A percentile compares a stretch with the other conserved stretches of the same genome.
These are phyloP conservation scores for Enteromius viviparus DNA, from an alignment of 2,797 vertebrate species.

Conservation along the genomic window DNA sequence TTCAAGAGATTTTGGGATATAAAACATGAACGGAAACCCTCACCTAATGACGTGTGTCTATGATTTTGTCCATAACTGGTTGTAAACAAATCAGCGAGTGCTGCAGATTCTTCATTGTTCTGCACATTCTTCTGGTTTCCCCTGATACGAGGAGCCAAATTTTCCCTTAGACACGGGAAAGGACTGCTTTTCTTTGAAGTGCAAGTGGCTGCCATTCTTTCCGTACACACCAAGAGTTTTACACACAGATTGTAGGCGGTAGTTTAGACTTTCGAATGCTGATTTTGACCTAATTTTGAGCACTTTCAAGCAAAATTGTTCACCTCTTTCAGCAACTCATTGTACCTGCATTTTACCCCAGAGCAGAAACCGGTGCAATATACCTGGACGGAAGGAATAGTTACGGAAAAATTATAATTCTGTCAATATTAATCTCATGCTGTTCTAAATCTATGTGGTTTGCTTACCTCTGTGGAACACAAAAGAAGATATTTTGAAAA, in stretches of 20 bases:
- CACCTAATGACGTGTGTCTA: slow-evolving; percentile 36
- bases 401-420: background rate
- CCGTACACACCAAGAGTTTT: slow-evolving; percentile 68
- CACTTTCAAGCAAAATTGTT: background rate
- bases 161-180: slow-evolving; percentile 66
- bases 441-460: background rate
- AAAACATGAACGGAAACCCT: slow-evolving; percentile 5
- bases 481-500: background rate
- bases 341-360: background rate
- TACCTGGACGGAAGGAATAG: background rate
- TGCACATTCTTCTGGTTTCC: slow-evolving; percentile 71
- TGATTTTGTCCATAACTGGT: slow-evolving; percentile 60
- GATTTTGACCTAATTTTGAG: slow-evolving; percentile 52
- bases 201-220: slow-evolving; percentile 68
- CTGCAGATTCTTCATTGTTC: slow-evolving; percentile 68
- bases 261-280: slow-evolving; percentile 31
- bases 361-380: background rate
- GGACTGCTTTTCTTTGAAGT: slow-evolving; percentile 72
- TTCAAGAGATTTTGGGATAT: background rate
- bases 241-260: slow-evolving; percentile 7
- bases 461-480: background rate
- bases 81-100: slow-evolving; percentile 48
- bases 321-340: background rate
- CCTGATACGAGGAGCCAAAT: slow-evolving; percentile 65
- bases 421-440: background rate